Evolutionary conservation across 2,113 vertebrate species (phyloP), one percentile per base, ranked within the genome.

Genomic region (Silurus asotus): DNA sequence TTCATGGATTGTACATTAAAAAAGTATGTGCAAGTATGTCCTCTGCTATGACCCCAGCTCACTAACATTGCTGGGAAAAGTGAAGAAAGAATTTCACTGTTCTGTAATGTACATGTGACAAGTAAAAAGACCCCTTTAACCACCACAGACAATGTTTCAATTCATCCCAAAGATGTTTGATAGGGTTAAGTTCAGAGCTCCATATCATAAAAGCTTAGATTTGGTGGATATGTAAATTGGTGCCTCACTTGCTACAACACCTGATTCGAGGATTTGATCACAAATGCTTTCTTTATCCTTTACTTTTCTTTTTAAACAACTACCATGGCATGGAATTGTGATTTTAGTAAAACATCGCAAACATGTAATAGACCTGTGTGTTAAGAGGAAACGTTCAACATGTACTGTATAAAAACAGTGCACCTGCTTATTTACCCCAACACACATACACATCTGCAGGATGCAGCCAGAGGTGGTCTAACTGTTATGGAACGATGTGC

Each of bases 401-500:
- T 19, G 25, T 58, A 7, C 19, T 19, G 25, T 58, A 7, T 37
- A 17, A 10, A 1, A 79, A 28, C 25, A 53, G 61, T 65, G 80
- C 51, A 3, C 37, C 84, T 90, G 82, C 7, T 61, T 48, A 56
- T 45, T 86, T 79, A 59, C 25, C 77, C 74, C 59, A 83, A 83
- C 81, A 76, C 82, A 61, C 72, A 84, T 81, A 85, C 84, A 70
- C 87, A 90, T 84, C 83, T 82, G 23, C 81, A 62, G 62, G 67
- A 80, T 67, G 14, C 85, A 86, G 86, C 84, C 89, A 89, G 82
- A 72, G 49, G 86, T 79, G 45, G 72, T 81, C 74, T 89, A 90
- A 90, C 89, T 89, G 81, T 89, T 84, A 87, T 87, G 82, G 48
- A 37, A 70, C 77, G 80, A 81, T 62, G 78, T 51, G 37, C 62